These are phyloP conservation scores for Excalfactoria chinensis DNA, from an alignment of 2,113 vertebrate genomes.

Conservation along the genomic window DNA sequence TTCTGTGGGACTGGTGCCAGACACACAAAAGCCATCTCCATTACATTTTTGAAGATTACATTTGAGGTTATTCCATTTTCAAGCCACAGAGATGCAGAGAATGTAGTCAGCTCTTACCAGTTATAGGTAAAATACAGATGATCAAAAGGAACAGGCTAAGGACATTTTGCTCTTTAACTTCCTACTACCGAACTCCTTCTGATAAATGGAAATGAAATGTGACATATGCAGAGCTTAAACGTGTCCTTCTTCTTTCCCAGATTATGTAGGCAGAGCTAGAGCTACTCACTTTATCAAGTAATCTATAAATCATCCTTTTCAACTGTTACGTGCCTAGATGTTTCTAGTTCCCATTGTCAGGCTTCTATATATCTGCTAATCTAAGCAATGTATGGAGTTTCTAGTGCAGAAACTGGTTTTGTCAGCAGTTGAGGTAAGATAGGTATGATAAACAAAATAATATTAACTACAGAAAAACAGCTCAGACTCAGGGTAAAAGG, in stretches of 20 bases:
- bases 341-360: neutral
- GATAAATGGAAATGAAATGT: neutral
- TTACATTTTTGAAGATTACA: neutral
- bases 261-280: neutral
- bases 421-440: neutral
- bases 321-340: neutral
- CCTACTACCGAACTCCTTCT: accelerated
- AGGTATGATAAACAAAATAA: neutral
- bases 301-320: neutral
- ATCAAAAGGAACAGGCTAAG: neutral
- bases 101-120: neutral
- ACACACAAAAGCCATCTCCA: neutral
- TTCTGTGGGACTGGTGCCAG: neutral
- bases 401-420: neutral
- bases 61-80: neutral
- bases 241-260: neutral
- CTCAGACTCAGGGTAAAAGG: neutral
- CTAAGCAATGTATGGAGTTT: neutral
- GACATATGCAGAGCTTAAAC: neutral
- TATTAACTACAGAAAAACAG: neutral
- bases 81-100: neutral
- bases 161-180: neutral
- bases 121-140: neutral
- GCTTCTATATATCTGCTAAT: neutral
- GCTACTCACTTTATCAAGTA: neutral